Evolutionary conservation across 2,113 vertebrate genomes (phyloP).

Genomic region (Malurus cyaneus): DNA sequence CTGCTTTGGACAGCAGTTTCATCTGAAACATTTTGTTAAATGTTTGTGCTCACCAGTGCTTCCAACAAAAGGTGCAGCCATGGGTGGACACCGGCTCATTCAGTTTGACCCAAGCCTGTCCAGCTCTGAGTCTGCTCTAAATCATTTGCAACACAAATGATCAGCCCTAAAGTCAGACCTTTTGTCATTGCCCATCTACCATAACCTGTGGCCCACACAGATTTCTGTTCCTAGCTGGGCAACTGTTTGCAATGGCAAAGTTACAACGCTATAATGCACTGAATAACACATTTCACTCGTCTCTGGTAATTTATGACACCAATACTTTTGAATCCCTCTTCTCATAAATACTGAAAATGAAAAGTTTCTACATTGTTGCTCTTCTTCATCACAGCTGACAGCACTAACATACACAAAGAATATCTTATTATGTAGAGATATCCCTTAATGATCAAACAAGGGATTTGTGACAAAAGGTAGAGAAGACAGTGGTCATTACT

Average conservation of each 20-base stretch:
- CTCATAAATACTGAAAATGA: slow-evolving; percentile 37
- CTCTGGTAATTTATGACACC: not conserved
- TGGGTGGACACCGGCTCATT: slow-evolving; percentile 24
- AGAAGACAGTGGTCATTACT: not conserved
- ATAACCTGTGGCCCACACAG: slow-evolving; percentile 8
- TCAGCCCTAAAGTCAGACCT: not conserved
- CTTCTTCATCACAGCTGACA: not conserved
- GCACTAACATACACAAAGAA: not conserved
- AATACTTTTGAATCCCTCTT: slow-evolving; percentile 20
- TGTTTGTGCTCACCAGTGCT: not conserved
- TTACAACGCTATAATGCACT: slow-evolving; percentile 32
- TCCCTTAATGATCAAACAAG: not conserved
- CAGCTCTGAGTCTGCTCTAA: slow-evolving; percentile 10
- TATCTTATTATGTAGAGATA: not conserved
- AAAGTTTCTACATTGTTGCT: slow-evolving; percentile 21
- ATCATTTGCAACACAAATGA: slow-evolving; percentile 35
- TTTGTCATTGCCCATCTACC: slow-evolving; percentile 47
- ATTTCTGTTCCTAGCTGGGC: not conserved
- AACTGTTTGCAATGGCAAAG: slow-evolving; percentile 9
- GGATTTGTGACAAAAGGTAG: not conserved
- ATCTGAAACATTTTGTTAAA: slow-evolving; percentile 7
- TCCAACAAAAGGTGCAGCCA: slow-evolving; percentile 44
- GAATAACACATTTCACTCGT: slow-evolving; percentile 3
- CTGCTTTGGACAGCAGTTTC: not conserved
- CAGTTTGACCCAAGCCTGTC: not conserved